Evolutionary conservation across 2,113 vertebrate genomes (phyloP).

Genomic region (Melierax canorus): DNA sequence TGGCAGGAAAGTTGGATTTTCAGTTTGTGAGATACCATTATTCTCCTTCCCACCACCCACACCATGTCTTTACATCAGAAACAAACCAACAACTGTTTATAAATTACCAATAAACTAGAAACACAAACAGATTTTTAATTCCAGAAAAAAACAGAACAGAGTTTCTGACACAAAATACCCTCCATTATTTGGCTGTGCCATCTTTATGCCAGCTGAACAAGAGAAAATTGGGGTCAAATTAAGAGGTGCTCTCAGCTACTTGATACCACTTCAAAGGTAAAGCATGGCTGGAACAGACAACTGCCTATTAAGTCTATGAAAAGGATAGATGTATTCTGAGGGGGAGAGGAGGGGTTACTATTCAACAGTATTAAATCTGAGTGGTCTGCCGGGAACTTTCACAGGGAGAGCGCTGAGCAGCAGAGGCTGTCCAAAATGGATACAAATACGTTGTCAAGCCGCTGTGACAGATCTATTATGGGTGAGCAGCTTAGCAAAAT

Average conservation of each 20-base stretch:
- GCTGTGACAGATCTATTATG: conserved; percentile 2
- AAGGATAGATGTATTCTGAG: background rate
- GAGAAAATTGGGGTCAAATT: background rate
- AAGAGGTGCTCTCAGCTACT: background rate
- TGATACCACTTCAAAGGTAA: background rate
- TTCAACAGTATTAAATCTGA: background rate
- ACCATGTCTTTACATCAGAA: background rate
- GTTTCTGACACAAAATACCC: background rate
- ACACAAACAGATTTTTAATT: background rate
- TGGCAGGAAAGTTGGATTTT: background rate
- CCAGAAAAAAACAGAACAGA: background rate
- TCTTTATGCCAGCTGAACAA: background rate
- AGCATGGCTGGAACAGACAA: background rate
- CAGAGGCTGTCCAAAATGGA: conserved; percentile 7
- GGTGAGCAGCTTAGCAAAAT: conserved; percentile 43
- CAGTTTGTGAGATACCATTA: background rate
- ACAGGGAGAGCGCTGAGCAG: background rate
- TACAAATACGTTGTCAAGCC: background rate
- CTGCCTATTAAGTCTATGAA: background rate
- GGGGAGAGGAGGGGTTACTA: background rate
- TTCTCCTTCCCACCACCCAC: background rate
- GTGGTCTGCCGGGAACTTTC: background rate
- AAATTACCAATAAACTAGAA: background rate
- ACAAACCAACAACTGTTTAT: background rate
- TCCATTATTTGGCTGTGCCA: background rate